Evolutionary conservation across 2,113 vertebrate species (phyloP), one percentile per base, ranked within the genome.

Genomic region (Holacanthus passer): DNA sequence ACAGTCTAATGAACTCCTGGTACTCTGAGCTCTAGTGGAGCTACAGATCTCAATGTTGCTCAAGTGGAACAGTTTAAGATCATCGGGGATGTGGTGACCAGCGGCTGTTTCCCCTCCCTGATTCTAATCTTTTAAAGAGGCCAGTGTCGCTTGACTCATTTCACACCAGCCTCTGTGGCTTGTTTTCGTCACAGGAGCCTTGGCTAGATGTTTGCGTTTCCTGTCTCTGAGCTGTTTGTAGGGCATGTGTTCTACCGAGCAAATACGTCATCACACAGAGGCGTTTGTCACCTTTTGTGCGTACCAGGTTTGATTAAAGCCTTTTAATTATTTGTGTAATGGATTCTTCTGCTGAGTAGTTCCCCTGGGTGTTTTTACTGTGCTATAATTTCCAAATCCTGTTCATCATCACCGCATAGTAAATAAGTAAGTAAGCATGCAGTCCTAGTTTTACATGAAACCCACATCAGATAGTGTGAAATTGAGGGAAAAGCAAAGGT

Each of bases 101-200:
- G 79, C 50, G 67, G 70, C 74, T 73, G 78, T 82, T 89, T 89
- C 87, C 88, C 24, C 63, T 85, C 82, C 82, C 82, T 72, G 87
- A 90, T 89, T 74, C 35, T 55, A 81, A 87, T 90, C 86, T 89
- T 78, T 84, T 60, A 79, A 82, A 70, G 73, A 83, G 78, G 39
- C 73, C 53, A 43, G 66, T 39, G 12, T 32, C 27, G 29, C 52
- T 69, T 90, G 90, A 93, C 81, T 94, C 90, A 93, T 92, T 91
- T 89, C 82, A 85, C 71, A 41, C 50, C 37, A 32, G 58, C 56
- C 69, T 91, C 74, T 77, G 85, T 59, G 87, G 74, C 67, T 85
- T 79, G 69, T 73, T 91, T 83, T 86, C 86, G 87, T 93, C 93
- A 93, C 77, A 63, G 65, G 1, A 73, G 60, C 77, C 75, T 63